These are phyloP conservation scores for Lymantria dispar DNA, from an alignment of 2,888 invertebrate genomes.

Conservation along the genomic window DNA sequence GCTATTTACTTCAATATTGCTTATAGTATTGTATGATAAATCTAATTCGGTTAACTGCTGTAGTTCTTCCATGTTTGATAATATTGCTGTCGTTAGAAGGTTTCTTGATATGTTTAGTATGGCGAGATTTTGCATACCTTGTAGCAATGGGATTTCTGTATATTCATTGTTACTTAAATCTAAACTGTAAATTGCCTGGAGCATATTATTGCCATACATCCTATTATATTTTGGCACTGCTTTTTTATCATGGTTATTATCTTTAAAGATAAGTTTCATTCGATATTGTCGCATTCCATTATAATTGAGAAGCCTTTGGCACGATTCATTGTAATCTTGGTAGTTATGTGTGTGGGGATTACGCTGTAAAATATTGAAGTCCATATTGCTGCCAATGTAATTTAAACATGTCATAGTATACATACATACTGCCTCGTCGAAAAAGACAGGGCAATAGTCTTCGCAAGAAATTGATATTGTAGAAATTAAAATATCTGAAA, in stretches of 20 bases:
- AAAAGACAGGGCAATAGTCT: neutral
- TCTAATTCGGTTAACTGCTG: slow-evolving; percentile 40
- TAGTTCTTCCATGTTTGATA: slow-evolving; percentile 40
- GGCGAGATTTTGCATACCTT: slow-evolving; percentile 37
- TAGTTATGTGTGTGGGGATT: neutral
- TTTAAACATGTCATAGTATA: neutral
- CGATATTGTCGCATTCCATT: neutral
- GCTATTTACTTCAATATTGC: slow-evolving; percentile 25
- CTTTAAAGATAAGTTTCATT: neutral
- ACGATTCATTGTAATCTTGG: neutral
- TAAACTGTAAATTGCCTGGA: neutral
- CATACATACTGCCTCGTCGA: neutral
- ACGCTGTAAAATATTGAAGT: neutral
- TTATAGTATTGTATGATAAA: slow-evolving; percentile 54
- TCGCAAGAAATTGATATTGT: too few relatives aligned
- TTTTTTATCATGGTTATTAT: neutral
- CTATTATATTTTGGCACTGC: neutral
- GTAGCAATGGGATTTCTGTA: slow-evolving; percentile 29
- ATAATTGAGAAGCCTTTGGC: neutral
- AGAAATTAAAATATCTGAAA: too few relatives aligned
- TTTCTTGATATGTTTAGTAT: slow-evolving; percentile 48
- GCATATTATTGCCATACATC: neutral
- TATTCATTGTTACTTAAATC: neutral
- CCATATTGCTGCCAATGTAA: neutral
- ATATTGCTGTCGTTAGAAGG: slow-evolving; percentile 34